Base-by-base conservation (phyloP, 2,113 vertebrate genomes). In the Neogale vison region DNA sequence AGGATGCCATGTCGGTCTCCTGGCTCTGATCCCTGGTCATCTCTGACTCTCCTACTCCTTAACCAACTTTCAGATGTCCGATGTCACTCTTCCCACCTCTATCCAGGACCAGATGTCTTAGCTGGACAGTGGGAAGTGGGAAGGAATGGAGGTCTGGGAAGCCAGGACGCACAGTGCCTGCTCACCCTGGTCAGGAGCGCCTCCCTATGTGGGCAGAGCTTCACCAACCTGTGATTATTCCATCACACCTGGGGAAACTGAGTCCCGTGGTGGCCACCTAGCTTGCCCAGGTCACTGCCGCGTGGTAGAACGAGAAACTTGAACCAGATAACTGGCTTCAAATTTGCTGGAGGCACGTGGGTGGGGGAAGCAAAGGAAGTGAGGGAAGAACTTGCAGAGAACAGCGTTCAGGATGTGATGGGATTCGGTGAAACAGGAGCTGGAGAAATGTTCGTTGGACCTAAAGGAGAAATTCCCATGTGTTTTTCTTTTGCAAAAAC, bases 281-380 rank as follows among this genome's bases (percentile, higher is more conserved):
- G 20, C 21, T 55, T 26, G 6, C n/a, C 86, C 55, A 17, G 52
- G 21, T 74, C 34, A 57, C 20, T 57, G 0, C 67, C 1, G 15
- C 31, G 36, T 17, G 6, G 4, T 17, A 34, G 23, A 47, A 6
- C 2, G 11, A 67, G 91, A 42, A 61, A 13, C 67, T 31, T 23
- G 29, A 63, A 23, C 34, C 15, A 12, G 23, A 12, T 3, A 17
- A 18, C 34, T 31, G 52, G 45, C 13, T 71, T 65, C 26, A 21
- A 0, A 18, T 39, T 65, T 23, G 17, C 0, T 11, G 15, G 47
- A 59, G 12, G 21, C 23, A 0, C 2, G 5, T 20, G 20, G 17
- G 74, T 3, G 23, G 34, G 50, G 63, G 52, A 42, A 74, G 74
- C 17, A 4, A 3, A 67, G 77, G 14, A 36, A 50, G 45, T 1